Percentiles rank a stretch among this genome's conserved stretches.
Evolutionary conservation across 2,888 invertebrate species (phyloP).

Genomic region (Mycogona germanica): DNA sequence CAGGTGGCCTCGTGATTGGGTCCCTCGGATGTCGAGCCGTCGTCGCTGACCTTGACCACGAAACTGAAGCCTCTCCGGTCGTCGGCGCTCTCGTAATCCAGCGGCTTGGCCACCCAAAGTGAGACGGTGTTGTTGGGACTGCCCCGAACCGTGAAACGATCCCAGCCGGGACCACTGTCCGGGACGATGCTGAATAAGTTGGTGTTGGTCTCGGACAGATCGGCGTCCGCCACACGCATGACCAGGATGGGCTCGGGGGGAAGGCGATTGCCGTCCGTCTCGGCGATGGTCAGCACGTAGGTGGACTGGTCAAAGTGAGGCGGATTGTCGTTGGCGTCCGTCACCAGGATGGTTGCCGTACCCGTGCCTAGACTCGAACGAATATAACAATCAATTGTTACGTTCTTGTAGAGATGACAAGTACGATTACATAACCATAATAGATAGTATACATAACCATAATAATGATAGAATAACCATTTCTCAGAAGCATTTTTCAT

Average conservation of each 20-base stretch:
- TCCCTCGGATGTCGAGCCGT: slow-evolving; percentile 9
- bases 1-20: slow-evolving; percentile 16
- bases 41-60: slow-evolving; percentile 18
- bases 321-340: slow-evolving; percentile 39
- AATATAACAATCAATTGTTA: no score
- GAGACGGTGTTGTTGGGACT: not conserved
- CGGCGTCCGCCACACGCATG: slow-evolving; percentile 20
- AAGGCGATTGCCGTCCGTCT: slow-evolving; percentile 18
- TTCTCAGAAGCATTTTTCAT: no score
- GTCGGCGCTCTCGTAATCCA: slow-evolving; percentile 19
- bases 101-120: not conserved
- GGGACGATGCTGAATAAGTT: slow-evolving; percentile 17
- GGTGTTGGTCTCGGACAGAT: slow-evolving; percentile 20
- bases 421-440: no score
- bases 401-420: no score
- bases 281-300: slow-evolving; percentile 20
- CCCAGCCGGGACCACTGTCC: slow-evolving; percentile 19
- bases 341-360: slow-evolving; percentile 32
- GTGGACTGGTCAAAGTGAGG: slow-evolving; percentile 32
- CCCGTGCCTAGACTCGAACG: slow-evolving; percentile 35
- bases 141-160: slow-evolving; percentile 13
- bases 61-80: slow-evolving; percentile 18
- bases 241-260: slow-evolving; percentile 15
- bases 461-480: no score
- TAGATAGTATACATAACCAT: no score